These are phyloP conservation scores for Torymus texanus DNA, from an alignment of 2,888 invertebrate species.

Conservation along the genomic window DNA sequence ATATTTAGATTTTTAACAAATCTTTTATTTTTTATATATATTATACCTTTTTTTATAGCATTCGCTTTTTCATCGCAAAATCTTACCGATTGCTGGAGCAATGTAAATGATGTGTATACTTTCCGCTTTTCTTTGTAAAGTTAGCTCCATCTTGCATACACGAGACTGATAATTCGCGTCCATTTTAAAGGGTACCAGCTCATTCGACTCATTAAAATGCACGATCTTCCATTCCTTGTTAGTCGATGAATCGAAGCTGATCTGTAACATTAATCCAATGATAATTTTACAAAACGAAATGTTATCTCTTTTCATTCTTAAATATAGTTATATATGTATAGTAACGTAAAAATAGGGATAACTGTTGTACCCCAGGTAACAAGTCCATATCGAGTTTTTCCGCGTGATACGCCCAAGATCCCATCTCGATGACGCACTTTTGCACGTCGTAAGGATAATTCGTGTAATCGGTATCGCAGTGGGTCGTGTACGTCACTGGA, in stretches of 20 bases:
- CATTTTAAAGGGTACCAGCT: constrained; percentile 18
- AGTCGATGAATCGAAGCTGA: constrained; percentile 20
- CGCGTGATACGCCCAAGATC: constrained; percentile 81
- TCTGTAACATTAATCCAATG: constrained; percentile 34
- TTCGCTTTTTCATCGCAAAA: constrained; percentile 14
- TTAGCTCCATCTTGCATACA: constrained; percentile 2
- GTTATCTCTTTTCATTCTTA: no score
- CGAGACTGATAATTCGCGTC: background rate
- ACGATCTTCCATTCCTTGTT: constrained; percentile 79
- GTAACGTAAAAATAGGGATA: background rate
- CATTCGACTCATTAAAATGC: constrained; percentile 61
- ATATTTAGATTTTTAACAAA: background rate
- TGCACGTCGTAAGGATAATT: constrained; percentile 82
- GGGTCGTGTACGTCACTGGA: constrained; percentile 76
- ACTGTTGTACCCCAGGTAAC: background rate
- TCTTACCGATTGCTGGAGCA: constrained; percentile 77
- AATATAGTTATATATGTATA: background rate
- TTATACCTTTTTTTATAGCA: background rate
- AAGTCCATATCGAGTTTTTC: constrained; percentile 78
- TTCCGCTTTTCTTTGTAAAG: constrained; percentile 78
- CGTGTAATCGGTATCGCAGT: constrained; percentile 78
- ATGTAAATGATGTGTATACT: constrained; percentile 78
- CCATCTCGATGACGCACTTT: constrained; percentile 80
- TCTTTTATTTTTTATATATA: background rate
- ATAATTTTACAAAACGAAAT: background rate